These are phyloP conservation scores for Butastur rufipennis DNA, from an alignment of 2,113 vertebrate genomes.

Conservation along the genomic window DNA sequence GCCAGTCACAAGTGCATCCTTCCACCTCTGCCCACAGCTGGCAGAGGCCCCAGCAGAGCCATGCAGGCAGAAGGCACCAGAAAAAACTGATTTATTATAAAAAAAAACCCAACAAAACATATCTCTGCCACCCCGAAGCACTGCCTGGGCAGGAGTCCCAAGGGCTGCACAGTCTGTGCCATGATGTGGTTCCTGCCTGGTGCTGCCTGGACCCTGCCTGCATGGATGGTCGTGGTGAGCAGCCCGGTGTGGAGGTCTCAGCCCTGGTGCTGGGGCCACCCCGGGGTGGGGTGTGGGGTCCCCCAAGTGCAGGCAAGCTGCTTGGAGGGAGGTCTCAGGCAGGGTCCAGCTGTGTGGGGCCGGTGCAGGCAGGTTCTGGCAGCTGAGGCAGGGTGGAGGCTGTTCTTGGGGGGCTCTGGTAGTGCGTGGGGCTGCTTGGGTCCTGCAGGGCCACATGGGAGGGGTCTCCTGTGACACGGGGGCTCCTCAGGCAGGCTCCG, in stretches of 20 bases:
- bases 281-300: rapidly evolving
- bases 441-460: rapidly evolving
- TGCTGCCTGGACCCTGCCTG: neutral
- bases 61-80: neutral
- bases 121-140: neutral
- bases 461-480: rapidly evolving
- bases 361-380: neutral
- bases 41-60: neutral
- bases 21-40: neutral
- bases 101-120: neutral
- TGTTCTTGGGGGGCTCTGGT: neutral
- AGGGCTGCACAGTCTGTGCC: rapidly evolving
- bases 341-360: neutral
- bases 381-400: neutral
- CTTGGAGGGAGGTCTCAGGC: neutral
- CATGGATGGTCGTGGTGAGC: neutral
- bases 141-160: neutral
- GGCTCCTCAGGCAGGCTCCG: rapidly evolving
- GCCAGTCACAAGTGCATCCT: rapidly evolving
- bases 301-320: neutral
- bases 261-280: too few relatives aligned
- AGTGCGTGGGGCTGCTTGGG: rapidly evolving
- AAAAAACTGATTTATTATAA: neutral
- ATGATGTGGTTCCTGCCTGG: rapidly evolving
- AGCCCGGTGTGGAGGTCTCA: neutral